These are phyloP conservation scores for Galagoides demidoff DNA, from an alignment of 2,797 vertebrate genomes.

Conservation along the genomic window DNA sequence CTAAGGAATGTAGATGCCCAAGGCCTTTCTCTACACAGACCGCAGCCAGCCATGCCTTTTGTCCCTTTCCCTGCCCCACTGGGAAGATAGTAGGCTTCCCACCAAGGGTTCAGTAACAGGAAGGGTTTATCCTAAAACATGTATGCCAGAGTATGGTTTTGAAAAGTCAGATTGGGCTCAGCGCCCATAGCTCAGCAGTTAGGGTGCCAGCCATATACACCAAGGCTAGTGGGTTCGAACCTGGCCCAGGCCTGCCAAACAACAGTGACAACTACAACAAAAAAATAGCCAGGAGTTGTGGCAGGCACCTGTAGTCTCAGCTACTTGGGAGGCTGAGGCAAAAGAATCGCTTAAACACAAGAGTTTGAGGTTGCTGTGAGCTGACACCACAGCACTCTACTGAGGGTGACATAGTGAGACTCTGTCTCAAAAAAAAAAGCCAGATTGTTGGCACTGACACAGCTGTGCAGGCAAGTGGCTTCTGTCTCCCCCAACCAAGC, in stretches of 20 bases:
- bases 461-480: fast-evolving
- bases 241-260: too few species aligned
- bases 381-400: too few species aligned
- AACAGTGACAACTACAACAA: too few species aligned
- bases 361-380: too few species aligned
- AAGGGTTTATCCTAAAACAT: neutral
- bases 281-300: too few species aligned
- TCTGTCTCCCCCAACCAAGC: neutral
- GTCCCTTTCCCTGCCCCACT: neutral
- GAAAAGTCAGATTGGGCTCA: neutral
- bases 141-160: neutral
- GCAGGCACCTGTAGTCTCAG: too few species aligned
- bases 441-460: neutral
- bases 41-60: neutral
- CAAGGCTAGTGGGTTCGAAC: too few species aligned
- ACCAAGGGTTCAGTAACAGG: neutral
- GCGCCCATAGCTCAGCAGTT: too few species aligned
- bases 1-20: fast-evolving
- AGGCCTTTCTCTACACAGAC: neutral
- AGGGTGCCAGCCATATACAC: too few species aligned
- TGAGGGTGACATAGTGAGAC: too few species aligned
- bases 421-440: neutral
- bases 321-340: too few species aligned
- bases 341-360: too few species aligned
- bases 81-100: neutral